phyloP scores from a whole-genome alignment of 2,888 invertebrate genomes.

The Hypercompe scribonia region DNA sequence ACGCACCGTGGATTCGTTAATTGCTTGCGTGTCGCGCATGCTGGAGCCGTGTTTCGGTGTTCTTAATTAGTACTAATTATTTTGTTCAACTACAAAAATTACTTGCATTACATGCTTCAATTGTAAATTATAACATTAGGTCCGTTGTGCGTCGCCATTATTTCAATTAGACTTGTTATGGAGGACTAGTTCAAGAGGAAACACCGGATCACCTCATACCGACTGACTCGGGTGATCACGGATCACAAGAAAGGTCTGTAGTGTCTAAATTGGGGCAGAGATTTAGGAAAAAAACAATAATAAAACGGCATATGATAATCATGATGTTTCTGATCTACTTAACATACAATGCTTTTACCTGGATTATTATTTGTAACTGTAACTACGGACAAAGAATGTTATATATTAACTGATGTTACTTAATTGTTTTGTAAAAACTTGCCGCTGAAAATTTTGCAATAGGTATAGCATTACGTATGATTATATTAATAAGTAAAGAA shows the following conservation, averaged over 20 bases:
- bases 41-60: neutral
- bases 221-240: no score
- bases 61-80: neutral
- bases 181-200: no score
- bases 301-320: no score
- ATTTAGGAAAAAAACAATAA: no score
- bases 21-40: neutral
- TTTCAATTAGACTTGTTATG: no score
- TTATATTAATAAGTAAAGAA: neutral
- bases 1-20: neutral
- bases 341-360: neutral
- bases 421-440: neutral
- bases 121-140: neutral
- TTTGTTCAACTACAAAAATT: neutral
- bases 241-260: no score
- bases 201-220: no score
- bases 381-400: neutral
- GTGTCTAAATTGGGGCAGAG: neutral
- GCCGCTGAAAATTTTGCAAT: neutral
- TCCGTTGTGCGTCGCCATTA: neutral
- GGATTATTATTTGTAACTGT: neutral
- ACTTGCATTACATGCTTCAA: neutral
- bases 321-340: neutral
- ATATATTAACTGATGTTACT: neutral
- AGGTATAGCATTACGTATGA: neutral